Base-by-base conservation (phyloP, 2,113 vertebrate species). In the Menura novaehollandiae region DNA sequence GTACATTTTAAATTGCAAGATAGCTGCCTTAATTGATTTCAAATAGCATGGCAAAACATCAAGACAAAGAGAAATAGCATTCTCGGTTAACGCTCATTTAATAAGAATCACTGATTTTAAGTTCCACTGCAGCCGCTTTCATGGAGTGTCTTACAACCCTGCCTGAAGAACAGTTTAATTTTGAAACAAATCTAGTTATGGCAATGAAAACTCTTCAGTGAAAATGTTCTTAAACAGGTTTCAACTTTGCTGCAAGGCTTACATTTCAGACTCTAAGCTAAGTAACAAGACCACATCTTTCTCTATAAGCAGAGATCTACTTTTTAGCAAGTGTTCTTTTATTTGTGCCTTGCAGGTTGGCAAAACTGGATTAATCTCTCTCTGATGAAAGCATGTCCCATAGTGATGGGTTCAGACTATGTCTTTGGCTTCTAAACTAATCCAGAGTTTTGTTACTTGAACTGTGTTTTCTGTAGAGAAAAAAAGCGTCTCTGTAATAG, bases 241-340 rank as follows among this genome's bases (percentile, higher is more conserved):
- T 92, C 22, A 81, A 28, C 43, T 62, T 92, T 91, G 72, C 86
- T 86, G 30, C 59, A 84, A 89, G 89, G 86, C 64, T 86, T 93
- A 80, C 24, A 74, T 89, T 89, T 92, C 73, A 95, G 27, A 68
- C 33, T 77, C 43, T 46, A 51, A 66, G 14, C 33, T 80, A 80
- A 53, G 12, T 75, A 91, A 95, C 39, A 89, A 88, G 39, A 89
- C 92, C 52, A 84, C 73, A 63, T 92, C 33, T 66, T 90, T 85
- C 46, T 91, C 35, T 60, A 60, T 72, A 88, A 93, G 63, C 27
- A 84, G 33, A 81, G 43, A 78, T 78, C 59, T 77, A 81, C 86
- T 95, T 95, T 89, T 92, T 89, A 95, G 92, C 64, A 95, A 91
- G 73, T 89, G 76, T 77, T 88, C 64, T 83, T 92, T 81, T 80